These are phyloP conservation scores for Plestiodon gilberti DNA, from an alignment of 2,113 vertebrate genomes.

Conservation along the genomic window DNA sequence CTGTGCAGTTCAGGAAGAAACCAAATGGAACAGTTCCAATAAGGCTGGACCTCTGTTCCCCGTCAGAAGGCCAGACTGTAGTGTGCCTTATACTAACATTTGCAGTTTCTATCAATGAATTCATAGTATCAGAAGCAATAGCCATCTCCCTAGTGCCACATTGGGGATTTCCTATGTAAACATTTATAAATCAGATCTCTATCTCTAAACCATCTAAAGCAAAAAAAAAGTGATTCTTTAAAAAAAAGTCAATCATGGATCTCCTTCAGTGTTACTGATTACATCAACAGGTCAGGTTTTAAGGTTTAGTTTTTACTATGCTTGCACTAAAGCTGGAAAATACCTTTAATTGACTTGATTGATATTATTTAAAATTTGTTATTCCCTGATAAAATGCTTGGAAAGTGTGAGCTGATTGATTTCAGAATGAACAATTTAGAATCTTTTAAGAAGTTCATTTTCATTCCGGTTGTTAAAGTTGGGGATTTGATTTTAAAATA, in stretches of 20 bases:
- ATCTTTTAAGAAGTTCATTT: not conserved
- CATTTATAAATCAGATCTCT: not conserved
- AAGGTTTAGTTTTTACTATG: conserved; percentile 3
- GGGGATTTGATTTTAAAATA: not conserved
- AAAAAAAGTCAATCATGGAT: not conserved
- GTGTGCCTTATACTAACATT: not conserved
- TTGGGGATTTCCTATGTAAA: not conserved
- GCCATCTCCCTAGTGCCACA: not conserved
- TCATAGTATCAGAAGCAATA: not conserved
- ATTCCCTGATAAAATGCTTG: not conserved
- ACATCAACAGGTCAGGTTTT: not conserved
- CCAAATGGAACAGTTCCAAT: too few species aligned
- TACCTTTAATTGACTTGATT: not conserved
- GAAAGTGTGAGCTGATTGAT: not conserved
- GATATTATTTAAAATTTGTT: not conserved
- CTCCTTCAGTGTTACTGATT: not conserved
- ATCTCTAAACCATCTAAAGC: not conserved
- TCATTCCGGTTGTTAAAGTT: not conserved
- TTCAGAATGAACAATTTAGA: conserved; percentile 2
- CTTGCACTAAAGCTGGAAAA: not conserved
- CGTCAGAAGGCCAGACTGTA: not conserved
- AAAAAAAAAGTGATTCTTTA: not conserved
- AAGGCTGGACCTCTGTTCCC: too few species aligned
- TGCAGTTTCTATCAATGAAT: not conserved
- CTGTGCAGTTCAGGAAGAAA: too few species aligned